These are phyloP conservation scores for Arion vulgaris DNA, from an alignment of 1,140 invertebrate genomes.

Conservation along the genomic window DNA sequence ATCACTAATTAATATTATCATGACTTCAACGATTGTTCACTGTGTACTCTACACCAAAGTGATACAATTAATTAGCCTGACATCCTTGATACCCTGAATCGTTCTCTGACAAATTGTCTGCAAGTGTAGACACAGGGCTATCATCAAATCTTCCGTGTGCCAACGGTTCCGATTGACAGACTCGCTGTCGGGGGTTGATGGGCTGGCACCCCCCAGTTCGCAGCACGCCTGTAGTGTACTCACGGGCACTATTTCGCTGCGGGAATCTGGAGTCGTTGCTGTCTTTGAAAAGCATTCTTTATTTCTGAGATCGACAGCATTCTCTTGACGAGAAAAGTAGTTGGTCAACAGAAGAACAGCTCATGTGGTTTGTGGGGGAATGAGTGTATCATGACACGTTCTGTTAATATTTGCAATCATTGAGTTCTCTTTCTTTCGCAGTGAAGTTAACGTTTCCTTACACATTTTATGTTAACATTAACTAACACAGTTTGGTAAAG, in stretches of 20 bases:
- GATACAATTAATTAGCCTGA: background rate
- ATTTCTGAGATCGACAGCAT: too few relatives aligned
- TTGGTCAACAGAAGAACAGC: too few relatives aligned
- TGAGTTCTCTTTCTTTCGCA: too few relatives aligned
- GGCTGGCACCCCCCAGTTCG: too few relatives aligned
- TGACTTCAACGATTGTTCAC: background rate
- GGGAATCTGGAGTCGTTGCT: background rate
- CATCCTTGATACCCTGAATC: background rate
- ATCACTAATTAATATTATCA: too few relatives aligned
- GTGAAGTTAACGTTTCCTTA: too few relatives aligned
- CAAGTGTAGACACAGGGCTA: background rate
- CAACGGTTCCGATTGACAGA: background rate
- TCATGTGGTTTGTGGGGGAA: too few relatives aligned
- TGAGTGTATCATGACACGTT: too few relatives aligned
- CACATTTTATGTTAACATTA: too few relatives aligned
- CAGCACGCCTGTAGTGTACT: background rate
- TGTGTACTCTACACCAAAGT: background rate
- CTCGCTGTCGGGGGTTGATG: background rate
- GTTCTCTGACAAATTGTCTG: background rate
- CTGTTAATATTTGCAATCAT: too few relatives aligned
- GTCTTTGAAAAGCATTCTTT: background rate
- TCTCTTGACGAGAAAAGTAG: too few relatives aligned
- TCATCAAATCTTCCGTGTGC: background rate
- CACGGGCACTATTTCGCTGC: background rate
- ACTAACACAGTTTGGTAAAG: too few relatives aligned